A percentile compares a stretch with the other conserved stretches of the same genome.
Evolutionary conservation across 2,113 vertebrate species (phyloP).

Genomic region (Poeciliopsis prolifica): DNA sequence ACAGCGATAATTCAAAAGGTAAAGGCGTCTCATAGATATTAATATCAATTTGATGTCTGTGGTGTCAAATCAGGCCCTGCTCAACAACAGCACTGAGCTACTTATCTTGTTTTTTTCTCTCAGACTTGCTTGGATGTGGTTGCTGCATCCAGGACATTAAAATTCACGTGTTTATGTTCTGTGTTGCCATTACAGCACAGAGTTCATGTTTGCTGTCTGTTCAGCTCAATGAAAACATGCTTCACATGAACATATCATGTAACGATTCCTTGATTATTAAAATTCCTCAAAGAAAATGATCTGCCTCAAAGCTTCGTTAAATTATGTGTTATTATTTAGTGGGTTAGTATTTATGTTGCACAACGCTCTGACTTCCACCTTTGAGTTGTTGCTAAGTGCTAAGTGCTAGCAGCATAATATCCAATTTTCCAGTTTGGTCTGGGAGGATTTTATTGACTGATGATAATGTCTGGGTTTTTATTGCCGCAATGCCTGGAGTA

Average conservation of each 20-base stretch:
- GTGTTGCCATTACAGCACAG: background rate
- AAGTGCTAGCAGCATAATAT: too few species aligned
- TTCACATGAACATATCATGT: background rate
- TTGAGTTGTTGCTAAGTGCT: too few species aligned
- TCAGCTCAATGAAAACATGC: conserved; percentile 7
- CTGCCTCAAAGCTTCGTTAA: too few species aligned
- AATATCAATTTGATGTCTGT: conserved; percentile 69
- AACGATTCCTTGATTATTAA: too few species aligned
- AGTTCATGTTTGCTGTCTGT: background rate
- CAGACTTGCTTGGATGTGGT: conserved; percentile 4
- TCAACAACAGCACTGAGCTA: conserved; percentile 27
- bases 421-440: too few species aligned
- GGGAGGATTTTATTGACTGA: too few species aligned
- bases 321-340: too few species aligned
- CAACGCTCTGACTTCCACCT: too few species aligned
- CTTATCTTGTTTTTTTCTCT: conserved; percentile 15
- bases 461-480: too few species aligned
- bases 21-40: conserved; percentile 72
- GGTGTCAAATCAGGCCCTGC: conserved; percentile 40
- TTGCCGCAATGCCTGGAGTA: too few species aligned
- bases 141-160: background rate
- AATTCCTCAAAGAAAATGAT: too few species aligned
- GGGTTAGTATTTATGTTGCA: too few species aligned
- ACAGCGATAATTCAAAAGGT: conserved; percentile 71
- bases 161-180: conserved; percentile 6